phyloP scores from a whole-genome alignment of 2,888 invertebrate genomes.

The Agrotis clavis region DNA sequence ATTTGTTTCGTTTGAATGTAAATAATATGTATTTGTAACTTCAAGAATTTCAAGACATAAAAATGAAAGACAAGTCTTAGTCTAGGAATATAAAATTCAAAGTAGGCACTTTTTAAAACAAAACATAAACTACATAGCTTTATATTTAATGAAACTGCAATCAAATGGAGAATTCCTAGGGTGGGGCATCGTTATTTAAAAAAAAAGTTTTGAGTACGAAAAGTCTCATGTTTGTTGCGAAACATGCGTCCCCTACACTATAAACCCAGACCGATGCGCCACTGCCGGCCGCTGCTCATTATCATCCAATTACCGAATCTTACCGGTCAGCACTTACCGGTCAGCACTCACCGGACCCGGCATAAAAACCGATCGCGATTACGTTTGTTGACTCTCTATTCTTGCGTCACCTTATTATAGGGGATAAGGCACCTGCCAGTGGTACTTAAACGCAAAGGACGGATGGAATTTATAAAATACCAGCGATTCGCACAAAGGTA shows the following conservation, averaged over 20 bases:
- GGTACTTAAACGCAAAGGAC: not conserved
- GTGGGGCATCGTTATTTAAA: too few relatives aligned
- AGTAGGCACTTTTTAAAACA: too few relatives aligned
- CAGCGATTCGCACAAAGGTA: too few relatives aligned
- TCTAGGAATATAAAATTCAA: too few relatives aligned
- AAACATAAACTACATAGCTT: too few relatives aligned
- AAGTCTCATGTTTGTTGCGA: not conserved
- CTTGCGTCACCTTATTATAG: slow-evolving; percentile 8
- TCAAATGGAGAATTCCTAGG: too few relatives aligned
- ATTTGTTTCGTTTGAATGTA: too few relatives aligned
- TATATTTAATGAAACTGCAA: too few relatives aligned
- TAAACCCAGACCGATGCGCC: slow-evolving; percentile 7
- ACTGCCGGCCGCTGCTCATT: slow-evolving; percentile 56
- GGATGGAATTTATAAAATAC: not conserved
- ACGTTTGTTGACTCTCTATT: slow-evolving; percentile 27
- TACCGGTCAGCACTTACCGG: slow-evolving; percentile 24
- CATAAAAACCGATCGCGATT: slow-evolving; percentile 25
- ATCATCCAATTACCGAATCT: slow-evolving; percentile 69
- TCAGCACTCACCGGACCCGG: slow-evolving; percentile 3
- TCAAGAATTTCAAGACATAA: too few relatives aligned
- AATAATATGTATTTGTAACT: too few relatives aligned
- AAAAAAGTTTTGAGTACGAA: too few relatives aligned
- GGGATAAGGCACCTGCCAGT: slow-evolving; percentile 24
- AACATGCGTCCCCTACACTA: not conserved
- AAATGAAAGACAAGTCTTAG: too few relatives aligned